phyloP scores from a whole-genome alignment of 2,888 invertebrate species.

The Iselma pallidipennis region DNA sequence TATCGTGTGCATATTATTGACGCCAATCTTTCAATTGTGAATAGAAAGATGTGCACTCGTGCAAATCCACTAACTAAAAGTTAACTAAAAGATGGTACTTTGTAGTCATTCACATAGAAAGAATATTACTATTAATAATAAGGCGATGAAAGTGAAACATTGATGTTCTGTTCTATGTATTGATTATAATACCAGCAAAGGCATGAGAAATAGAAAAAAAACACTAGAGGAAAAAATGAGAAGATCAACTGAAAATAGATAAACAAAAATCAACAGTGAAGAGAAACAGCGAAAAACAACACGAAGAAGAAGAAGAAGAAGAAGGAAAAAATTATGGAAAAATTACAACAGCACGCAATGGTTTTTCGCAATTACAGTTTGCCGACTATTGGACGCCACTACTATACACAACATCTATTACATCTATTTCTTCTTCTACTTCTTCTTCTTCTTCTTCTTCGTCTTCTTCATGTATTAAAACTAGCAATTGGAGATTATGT shows the following conservation, averaged over 20 bases:
- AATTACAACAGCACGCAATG: slow-evolving; percentile 3
- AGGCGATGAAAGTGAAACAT: not conserved
- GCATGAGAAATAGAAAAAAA: not conserved
- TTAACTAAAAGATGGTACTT: too few relatives aligned
- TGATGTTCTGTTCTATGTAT: not conserved
- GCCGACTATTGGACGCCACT: slow-evolving; percentile 1
- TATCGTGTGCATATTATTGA: not conserved
- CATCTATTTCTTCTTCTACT: not conserved
- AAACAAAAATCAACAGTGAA: not conserved
- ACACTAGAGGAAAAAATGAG: not conserved
- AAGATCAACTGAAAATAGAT: not conserved
- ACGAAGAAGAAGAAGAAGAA: not conserved
- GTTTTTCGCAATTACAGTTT: slow-evolving; percentile 2
- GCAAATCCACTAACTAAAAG: not conserved
- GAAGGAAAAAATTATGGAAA: not conserved
- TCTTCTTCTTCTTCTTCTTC: not conserved
- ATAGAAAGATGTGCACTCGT: not conserved
- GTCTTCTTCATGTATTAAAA: too few relatives aligned
- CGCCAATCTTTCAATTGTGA: not conserved
- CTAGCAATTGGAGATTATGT: too few relatives aligned
- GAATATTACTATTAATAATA: not conserved
- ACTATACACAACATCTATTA: not conserved
- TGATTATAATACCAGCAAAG: not conserved
- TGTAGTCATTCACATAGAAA: too few relatives aligned
- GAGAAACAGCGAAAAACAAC: not conserved